A percentile compares a stretch with the other conserved stretches of the same genome.
These are phyloP conservation scores for Pammene aurita DNA, from an alignment of 2,888 invertebrate species.

Conservation along the genomic window DNA sequence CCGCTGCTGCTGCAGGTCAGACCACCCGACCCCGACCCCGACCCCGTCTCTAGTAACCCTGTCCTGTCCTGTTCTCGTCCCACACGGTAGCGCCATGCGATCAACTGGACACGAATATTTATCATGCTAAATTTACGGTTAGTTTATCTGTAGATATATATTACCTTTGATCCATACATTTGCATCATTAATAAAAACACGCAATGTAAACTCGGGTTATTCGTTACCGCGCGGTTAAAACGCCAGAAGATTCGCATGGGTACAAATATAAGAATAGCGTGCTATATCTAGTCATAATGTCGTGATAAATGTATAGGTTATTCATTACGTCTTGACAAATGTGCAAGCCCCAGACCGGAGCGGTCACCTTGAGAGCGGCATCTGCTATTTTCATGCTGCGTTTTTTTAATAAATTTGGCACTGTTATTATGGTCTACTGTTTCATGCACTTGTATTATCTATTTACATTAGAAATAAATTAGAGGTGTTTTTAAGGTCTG, in stretches of 20 bases:
- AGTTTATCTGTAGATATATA: too few species aligned
- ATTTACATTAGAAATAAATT: background rate
- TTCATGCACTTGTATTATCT: background rate
- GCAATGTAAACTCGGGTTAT: too few species aligned
- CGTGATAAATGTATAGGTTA: background rate
- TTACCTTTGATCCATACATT: too few species aligned
- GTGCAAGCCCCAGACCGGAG: background rate
- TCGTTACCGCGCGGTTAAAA: too few species aligned
- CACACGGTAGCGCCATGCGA: constrained; percentile 26
- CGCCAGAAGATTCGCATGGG: background rate
- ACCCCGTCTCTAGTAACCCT: constrained; percentile 36
- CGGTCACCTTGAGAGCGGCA: constrained; percentile 8
- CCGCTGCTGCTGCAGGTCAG: constrained; percentile 95
- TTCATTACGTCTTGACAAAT: background rate
- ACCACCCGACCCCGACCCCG: constrained; percentile 49
- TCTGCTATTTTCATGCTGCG: constrained; percentile 1
- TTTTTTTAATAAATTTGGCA: background rate
- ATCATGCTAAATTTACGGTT: background rate
- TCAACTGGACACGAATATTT: constrained; percentile 6
- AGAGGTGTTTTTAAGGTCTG: too few species aligned
- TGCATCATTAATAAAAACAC: too few species aligned
- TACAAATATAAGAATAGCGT: background rate
- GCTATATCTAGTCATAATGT: background rate
- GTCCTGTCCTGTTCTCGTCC: constrained; percentile 40
- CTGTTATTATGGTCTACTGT: background rate